Base-by-base conservation (phyloP, 2,888 invertebrate genomes). In the Melanotus villosus region DNA sequence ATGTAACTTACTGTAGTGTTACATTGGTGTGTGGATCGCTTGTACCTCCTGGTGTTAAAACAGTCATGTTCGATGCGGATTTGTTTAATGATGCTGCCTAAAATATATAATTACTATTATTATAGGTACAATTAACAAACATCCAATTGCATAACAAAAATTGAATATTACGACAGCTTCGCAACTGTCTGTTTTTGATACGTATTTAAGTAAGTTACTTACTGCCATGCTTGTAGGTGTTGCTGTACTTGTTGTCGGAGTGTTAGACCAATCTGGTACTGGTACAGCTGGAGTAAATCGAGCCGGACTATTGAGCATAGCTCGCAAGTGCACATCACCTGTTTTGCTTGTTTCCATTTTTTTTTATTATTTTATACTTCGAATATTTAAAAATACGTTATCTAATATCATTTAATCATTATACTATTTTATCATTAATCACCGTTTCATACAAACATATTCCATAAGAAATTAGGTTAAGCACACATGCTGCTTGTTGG, bases 11-110 rank as follows among this genome's bases (percentile, higher is more conserved):
- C 85, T 84, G 84, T 63, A 84, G 72, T 9, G 80, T 83, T 36
- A 90, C 87, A 59, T 86, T 84, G 75, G 84, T 87, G 72, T 89
- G 88, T 43, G 90, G 89, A 77, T 90, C 89, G 2, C 82, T 82
- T 21, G 79, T 68, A 38, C 78, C 80, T 34, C 83, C 80, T 26
- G 83, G 82, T 47, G 82, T 83, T 30, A 80, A 74, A 12, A 83
- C 81, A 16, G 79, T 79, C 73, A 83, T 80, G 62, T 64, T 73
- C 9, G 68, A 76, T 10, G 68, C 60, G 12, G 65, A 67, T 65
- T 71, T 69, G n/a, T 47, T 32, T 32, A 19, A 7, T 1, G 21
- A n/a, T 12, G 7, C n/a, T n/a, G 26, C 3, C 26, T 26, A 26
- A 26, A 26, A 26, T 26, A n/a, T n/a, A n/a, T n/a, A n/a, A n/a